Evolutionary conservation across 2,113 vertebrate genomes (phyloP), one percentile per base, ranked within the genome.

Genomic region (Cathartes aura): DNA sequence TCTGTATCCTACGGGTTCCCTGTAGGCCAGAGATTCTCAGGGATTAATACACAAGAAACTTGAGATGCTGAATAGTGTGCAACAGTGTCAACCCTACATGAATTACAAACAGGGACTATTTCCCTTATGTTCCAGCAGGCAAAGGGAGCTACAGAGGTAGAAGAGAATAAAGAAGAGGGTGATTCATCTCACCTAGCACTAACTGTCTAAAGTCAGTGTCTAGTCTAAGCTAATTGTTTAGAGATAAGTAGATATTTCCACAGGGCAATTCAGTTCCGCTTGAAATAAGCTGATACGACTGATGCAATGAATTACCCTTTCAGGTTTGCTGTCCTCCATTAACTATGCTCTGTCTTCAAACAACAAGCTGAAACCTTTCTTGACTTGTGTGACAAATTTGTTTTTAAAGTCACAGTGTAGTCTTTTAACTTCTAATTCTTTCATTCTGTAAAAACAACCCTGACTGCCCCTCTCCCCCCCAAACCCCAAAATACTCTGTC

Each of bases 391-490:
- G 50, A 20, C 71, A 15, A 19, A 78, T 66, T 60, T 79, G 5
- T 70, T 71, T 81, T 47, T 63, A 13, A 74, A 90, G 84, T 79
- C 9, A 52, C 29, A 20, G 21, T 4, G 11, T 83, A 56, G 14
- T 56, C 22, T 90, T 89, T 47, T 60, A 48, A 43, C 12, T 91
- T 90, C 9, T 47, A 19, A 3, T 86, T 9, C 14, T 84, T 85
- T 82, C 9, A 43, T 72, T 88, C 34, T 63, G 5, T 59, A 67
- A 22, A 80, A 83, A 34, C 11, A 64, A 18, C 21, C 11, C 4
- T 55, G 5, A 3, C 9, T 3, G 6, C 26, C 2, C 11, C 8
- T 1, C 34, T 21, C 8, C 3, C 4, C 3, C 0, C 11, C 19
- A 40, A 36, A 7, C 11, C 7, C 24, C 9, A 15, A 62, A 73